These are phyloP conservation scores for Apamea monoglypha DNA, from an alignment of 2,888 invertebrate genomes.

Conservation along the genomic window DNA sequence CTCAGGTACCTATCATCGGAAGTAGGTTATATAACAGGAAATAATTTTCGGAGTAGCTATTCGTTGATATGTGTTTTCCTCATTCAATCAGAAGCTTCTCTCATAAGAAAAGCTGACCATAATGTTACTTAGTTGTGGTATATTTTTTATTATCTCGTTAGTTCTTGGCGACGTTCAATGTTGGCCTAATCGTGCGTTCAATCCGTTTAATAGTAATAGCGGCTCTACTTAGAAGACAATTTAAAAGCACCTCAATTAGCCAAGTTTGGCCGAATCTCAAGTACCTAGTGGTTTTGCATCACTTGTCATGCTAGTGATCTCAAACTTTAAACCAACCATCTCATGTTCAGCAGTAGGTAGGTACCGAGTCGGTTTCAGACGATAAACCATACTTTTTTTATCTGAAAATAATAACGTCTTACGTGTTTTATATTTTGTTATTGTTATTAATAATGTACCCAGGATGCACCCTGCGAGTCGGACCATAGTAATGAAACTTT, in stretches of 20 bases:
- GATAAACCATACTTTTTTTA: neutral
- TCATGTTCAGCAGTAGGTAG: neutral
- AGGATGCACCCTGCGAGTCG: neutral
- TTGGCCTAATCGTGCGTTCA: slow-evolving; percentile 52
- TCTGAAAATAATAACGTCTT: neutral
- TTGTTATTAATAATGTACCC: neutral
- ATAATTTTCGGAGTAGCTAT: slow-evolving; percentile 43
- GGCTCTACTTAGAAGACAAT: slow-evolving; percentile 58
- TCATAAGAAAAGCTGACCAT: slow-evolving; percentile 35
- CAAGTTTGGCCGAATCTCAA: slow-evolving; percentile 62
- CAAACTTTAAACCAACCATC: neutral
- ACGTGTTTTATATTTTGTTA: neutral
- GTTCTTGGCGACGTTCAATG: slow-evolving; percentile 29
- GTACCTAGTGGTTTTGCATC: slow-evolving; percentile 47
- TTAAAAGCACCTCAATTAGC: slow-evolving; percentile 71
- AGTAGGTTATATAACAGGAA: slow-evolving; percentile 46
- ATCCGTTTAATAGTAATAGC: slow-evolving; percentile 41
- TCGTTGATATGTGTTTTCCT: slow-evolving; percentile 58
- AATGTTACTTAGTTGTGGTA: slow-evolving; percentile 9
- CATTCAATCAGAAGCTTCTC: slow-evolving; percentile 49
- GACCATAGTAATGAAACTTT: slow-evolving; percentile 12
- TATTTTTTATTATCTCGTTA: slow-evolving; percentile 49
- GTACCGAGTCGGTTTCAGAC: neutral
- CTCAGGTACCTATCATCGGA: slow-evolving; percentile 40
- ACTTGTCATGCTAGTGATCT: slow-evolving; percentile 4